Conservation (phyloP, 2,797 vertebrate species). For the Gymnoscopelus braueri region DNA sequence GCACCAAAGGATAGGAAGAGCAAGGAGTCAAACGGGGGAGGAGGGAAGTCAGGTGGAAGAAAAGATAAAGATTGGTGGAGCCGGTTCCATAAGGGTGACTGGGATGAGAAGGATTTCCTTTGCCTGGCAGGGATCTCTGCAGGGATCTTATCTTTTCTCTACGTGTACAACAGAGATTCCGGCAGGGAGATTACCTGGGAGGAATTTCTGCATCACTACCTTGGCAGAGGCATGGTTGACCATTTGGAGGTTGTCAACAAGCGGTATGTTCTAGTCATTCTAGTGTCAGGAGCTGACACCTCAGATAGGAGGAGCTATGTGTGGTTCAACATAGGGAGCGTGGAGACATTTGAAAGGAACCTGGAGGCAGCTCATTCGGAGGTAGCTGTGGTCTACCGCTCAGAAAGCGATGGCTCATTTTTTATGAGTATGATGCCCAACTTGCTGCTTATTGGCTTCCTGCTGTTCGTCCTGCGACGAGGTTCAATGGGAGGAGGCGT, state of each 20-base stretch:
- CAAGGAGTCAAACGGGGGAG: constrained; percentile 44
- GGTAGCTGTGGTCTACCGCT: constrained; percentile 66
- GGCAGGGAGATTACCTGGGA: constrained; percentile 68
- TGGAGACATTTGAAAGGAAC: constrained; percentile 79
- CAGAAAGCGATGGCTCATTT: constrained; percentile 72
- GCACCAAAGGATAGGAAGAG: constrained; percentile 79
- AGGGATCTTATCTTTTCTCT: constrained; percentile 70
- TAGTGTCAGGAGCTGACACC: constrained; percentile 67
- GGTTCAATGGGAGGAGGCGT: constrained; percentile 66
- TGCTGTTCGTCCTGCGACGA: constrained; percentile 71
- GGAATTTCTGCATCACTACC: constrained; percentile 61
- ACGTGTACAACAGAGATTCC: constrained; percentile 76
- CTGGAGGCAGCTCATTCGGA: constrained; percentile 76
- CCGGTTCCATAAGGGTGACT: constrained; percentile 79
- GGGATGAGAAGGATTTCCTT: constrained; percentile 85
- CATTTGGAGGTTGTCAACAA: constrained; percentile 87
- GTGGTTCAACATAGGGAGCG: constrained; percentile 80
- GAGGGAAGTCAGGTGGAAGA: constrained; percentile 48
- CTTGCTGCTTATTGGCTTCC: constrained; percentile 72
- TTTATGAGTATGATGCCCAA: constrained; percentile 73
- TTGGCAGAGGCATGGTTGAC: constrained; percentile 83
- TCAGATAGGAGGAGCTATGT: constrained; percentile 66
- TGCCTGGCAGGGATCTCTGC: constrained; percentile 65
- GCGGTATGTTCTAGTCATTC: constrained; percentile 82
- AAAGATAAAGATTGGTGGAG: constrained; percentile 81